Base-by-base conservation (phyloP, 2,888 invertebrate species). In the Pollenia griseotomentosa region DNA sequence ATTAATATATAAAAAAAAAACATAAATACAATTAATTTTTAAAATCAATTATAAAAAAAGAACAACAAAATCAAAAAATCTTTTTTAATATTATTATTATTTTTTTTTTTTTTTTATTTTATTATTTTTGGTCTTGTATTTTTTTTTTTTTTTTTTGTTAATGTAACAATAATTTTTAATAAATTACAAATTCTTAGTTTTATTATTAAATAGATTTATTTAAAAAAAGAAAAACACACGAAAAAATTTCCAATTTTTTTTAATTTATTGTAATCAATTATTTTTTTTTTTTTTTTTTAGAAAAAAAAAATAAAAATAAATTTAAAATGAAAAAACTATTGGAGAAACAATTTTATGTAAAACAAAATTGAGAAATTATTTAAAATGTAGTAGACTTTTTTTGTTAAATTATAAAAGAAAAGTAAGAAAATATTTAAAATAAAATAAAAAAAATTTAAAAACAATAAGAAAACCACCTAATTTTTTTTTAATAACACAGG, bases 51-150 rank as follows among this genome's bases (percentile, higher is more conserved):
- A 40, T 46, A 70, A 63, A 57, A 46, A 71, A 57, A n/a, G 10
- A 65, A 81, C 33, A 57, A 85, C 53, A 63, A 40, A 83, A 86
- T 70, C 44, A 65, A 82, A 71, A 83, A 73, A 44, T 53, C 48
- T 75, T 42, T 70, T 75, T 42, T 46, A 79, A 65, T 71, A 79
- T 51, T 73, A 73, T 51, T 59, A n/a, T n/a, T n/a, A n/a, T n/a
- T n/a, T n/a, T n/a, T n/a, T n/a, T n/a, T n/a, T n/a, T n/a, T 63
- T 82, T 79, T 68, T 46, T 74, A 65, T 78, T 68, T 66, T 78
- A 79, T 85, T 75, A 82, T 73, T 44, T 87, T 84, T 78, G 83
- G 79, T 79, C 65, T 75, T 82, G 55, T 75, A 79, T 75, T 79
- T 68, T 77, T 74, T 68, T 79, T 68, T 77, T 74, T 68, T 81